Percentiles rank a stretch among this genome's conserved stretches.
Evolutionary conservation across 2,797 vertebrate genomes (phyloP).

Genomic region (Propithecus deckenii): DNA sequence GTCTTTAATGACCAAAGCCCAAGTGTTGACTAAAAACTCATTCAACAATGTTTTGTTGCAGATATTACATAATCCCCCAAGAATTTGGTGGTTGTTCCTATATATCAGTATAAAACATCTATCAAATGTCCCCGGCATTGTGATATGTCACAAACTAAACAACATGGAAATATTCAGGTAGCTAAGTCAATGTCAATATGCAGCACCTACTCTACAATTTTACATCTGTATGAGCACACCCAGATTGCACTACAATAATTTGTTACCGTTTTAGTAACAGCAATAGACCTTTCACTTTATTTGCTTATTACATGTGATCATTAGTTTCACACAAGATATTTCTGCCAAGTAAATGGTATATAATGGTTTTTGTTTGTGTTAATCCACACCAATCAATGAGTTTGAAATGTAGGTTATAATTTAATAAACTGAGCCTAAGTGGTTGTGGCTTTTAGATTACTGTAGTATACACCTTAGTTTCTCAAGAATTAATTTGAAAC

Average conservation of each 20-base stretch:
- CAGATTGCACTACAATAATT: neutral
- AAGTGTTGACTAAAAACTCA: neutral
- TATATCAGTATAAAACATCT: neutral
- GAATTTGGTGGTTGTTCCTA: neutral
- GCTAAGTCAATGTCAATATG: neutral
- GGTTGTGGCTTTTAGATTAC: neutral
- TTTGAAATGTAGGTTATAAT: neutral
- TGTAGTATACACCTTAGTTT: neutral
- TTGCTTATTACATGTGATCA: neutral
- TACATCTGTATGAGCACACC: neutral
- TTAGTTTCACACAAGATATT: slow-evolving; percentile 2
- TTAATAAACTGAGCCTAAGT: neutral
- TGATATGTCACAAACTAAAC: neutral
- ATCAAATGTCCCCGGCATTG: neutral
- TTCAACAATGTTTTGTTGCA: neutral
- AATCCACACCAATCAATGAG: neutral
- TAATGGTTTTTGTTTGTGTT: neutral
- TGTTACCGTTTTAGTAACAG: neutral
- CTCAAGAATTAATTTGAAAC: slow-evolving; percentile 35
- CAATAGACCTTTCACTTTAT: neutral
- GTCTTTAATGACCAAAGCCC: neutral
- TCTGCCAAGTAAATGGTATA: neutral
- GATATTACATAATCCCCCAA: neutral
- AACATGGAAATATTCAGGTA: neutral
- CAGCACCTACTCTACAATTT: neutral